A percentile compares a stretch with the other conserved stretches of the same genome.
Conservation (phyloP, 2,113 vertebrate species). For the Phyllopteryx taeniolatus region DNA sequence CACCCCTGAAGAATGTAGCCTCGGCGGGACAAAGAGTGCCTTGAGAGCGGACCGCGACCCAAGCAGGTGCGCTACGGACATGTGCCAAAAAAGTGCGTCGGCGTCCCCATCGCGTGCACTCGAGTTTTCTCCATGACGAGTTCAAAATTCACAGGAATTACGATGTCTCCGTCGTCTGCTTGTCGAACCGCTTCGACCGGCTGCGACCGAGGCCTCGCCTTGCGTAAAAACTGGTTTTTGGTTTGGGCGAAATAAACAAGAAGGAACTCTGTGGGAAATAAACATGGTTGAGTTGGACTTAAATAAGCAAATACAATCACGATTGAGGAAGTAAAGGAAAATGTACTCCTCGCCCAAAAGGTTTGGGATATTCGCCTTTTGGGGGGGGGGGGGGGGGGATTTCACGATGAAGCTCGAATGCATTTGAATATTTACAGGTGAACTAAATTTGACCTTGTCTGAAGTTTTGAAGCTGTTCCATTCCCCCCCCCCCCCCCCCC, state of each 20-base stretch:
- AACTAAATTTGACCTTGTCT: neutral
- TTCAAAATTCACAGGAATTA: constrained; percentile 12
- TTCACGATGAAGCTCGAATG: neutral
- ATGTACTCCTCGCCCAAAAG: neutral
- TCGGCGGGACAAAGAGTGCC: constrained; percentile 53
- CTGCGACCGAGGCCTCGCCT: constrained; percentile 20
- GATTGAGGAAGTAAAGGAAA: neutral
- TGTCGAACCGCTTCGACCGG: neutral
- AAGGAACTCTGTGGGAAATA: neutral
- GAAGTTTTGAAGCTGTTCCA: too few species aligned
- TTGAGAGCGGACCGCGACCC: constrained; percentile 39
- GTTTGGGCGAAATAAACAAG: neutral
- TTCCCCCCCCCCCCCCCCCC: too few species aligned
- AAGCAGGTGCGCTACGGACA: constrained; percentile 63
- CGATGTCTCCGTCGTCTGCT: constrained; percentile 14
- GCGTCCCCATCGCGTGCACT: too few species aligned
- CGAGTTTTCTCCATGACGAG: neutral
- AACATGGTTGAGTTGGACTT: neutral
- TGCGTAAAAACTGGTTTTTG: neutral
- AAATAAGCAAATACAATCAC: neutral
- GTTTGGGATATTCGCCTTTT: neutral
- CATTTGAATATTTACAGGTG: neutral
- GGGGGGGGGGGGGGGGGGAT: neutral
- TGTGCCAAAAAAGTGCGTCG: constrained; percentile 35
- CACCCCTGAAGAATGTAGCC: constrained; percentile 54